phyloP scores from a whole-genome alignment of 1,140 invertebrate genomes.

The Pemphigus obesinymphae region DNA sequence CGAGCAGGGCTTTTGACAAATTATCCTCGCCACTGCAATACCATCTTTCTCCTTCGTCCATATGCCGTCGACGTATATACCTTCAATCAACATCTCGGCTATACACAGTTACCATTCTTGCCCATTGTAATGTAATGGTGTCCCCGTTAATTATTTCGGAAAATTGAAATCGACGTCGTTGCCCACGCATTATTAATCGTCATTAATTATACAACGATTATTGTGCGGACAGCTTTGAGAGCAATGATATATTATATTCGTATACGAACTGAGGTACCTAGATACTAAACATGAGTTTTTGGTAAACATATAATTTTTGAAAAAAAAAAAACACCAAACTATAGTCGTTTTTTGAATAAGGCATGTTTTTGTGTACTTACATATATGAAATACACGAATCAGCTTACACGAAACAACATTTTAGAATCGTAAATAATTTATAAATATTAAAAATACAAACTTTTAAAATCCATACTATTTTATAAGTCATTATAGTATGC shows the following conservation, averaged over 20 bases:
- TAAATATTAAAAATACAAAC: too few species aligned
- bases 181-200: constrained; percentile 26
- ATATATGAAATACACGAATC: too few species aligned
- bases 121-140: not conserved
- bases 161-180: constrained; percentile 29
- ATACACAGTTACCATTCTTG: not conserved
- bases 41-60: not conserved
- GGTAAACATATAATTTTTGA: too few species aligned
- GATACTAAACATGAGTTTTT: too few species aligned
- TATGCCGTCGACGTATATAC: not conserved
- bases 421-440: too few species aligned
- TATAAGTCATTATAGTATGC: too few species aligned
- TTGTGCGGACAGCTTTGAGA: not conserved
- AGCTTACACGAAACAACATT: too few species aligned
- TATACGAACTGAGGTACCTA: too few species aligned
- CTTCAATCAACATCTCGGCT: not conserved
- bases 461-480: too few species aligned
- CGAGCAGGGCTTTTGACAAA: constrained; percentile 9
- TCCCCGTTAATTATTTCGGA: constrained; percentile 33
- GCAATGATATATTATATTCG: not conserved
- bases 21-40: constrained; percentile 22
- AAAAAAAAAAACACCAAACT: too few species aligned
- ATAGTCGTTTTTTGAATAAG: too few species aligned
- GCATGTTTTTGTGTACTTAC: too few species aligned
- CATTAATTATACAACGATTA: constrained; percentile 21